Evolutionary conservation across 2,113 vertebrate genomes (phyloP).

Genomic region (Donacobius atricapilla): DNA sequence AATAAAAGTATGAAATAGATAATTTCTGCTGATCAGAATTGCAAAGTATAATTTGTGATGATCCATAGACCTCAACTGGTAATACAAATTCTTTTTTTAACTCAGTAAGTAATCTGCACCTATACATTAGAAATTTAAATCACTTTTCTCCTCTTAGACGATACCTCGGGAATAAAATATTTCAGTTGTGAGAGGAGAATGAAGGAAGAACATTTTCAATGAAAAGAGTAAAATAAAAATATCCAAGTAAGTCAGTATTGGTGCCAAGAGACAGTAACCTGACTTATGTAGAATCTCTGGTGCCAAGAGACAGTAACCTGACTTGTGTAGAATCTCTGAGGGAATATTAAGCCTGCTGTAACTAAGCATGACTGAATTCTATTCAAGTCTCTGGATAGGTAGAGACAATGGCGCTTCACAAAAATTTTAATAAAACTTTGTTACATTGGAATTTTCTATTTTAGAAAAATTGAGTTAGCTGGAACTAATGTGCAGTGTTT

Average conservation of each 20-base stretch:
- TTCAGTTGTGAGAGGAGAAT: neutral
- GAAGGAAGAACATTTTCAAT: neutral
- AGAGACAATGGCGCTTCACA: constrained; percentile 28
- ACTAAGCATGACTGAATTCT: neutral
- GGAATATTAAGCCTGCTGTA: neutral
- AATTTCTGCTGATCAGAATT: neutral
- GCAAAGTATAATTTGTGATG: neutral
- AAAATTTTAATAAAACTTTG: constrained; percentile 19
- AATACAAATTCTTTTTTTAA: neutral
- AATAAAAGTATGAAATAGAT: neutral
- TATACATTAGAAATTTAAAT: neutral
- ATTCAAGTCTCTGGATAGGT: neutral
- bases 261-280: neutral
- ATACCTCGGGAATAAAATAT: neutral
- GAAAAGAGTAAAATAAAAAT: neutral
- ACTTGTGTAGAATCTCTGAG: neutral
- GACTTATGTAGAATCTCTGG: neutral
- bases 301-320: neutral
- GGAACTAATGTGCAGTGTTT: constrained; percentile 58
- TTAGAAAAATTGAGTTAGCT: constrained; percentile 51
- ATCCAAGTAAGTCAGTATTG: neutral
- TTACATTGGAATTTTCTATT: constrained; percentile 52
- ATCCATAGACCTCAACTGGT: neutral
- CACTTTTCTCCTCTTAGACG: neutral
- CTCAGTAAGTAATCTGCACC: neutral